Evolutionary conservation across 2,113 vertebrate species (phyloP), one percentile per base, ranked within the genome.

Genomic region (Crotalus helleri): DNA sequence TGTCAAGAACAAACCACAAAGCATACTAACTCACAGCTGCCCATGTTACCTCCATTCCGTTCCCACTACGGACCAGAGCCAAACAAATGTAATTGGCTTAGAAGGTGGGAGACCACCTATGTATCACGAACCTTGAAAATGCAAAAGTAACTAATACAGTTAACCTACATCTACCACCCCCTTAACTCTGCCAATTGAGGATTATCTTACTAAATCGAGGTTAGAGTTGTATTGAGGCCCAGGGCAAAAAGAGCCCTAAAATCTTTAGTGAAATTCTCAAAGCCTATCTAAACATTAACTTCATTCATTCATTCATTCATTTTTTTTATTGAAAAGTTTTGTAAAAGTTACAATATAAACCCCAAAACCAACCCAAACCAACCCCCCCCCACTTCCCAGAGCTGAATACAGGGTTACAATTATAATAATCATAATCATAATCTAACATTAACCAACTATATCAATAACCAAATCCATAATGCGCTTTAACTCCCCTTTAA

Each of bases 1-100:
- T 98, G 97, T 44, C 96, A 95, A 0, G 89, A 94, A 44, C 49
- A 90, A 90, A 53, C 57, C 95, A 86, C 61, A 93, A 0, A 55
- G 23, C n/a, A 89, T 96, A 57, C 69, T 0, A 2, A 33, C 9
- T 4, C 15, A 8, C 49, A 57, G 59, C 17, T 13, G 6, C 7
- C 46, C 15, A 1, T 59, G 19, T 6, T 12, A 33, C 88, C 87
- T 0, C 94, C 53, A 88, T 49, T 0, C 93, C 55, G 88, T 44
- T 49, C 57, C 11, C 33, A 93, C 51, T 58, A 3, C 1, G 3
- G 0, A 39, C 0, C 0, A 0, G 6, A 24, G 59, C 90, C 51
- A 39, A 26, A 29, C 29, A 19, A 11, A 15, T 8, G 11, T n/a
- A 17, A 86, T 19, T 33, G 21, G n/a, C 23, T 85, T 39, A 87